These are phyloP conservation scores for Zosterops pallidus DNA, from an alignment of 2,113 vertebrate species.

Conservation along the genomic window DNA sequence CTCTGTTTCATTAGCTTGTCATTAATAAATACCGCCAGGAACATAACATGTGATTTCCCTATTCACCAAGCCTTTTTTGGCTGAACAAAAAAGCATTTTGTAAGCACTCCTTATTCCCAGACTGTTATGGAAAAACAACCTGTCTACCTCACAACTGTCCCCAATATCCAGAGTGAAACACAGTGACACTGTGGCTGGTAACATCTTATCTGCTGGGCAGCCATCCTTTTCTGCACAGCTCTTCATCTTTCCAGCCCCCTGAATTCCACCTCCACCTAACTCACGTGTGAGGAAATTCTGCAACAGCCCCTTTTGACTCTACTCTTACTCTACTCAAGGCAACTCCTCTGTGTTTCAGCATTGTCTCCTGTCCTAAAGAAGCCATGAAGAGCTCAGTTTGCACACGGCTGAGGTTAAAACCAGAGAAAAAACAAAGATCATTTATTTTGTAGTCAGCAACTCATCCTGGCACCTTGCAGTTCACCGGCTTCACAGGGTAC, in stretches of 20 bases:
- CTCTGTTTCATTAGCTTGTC: neutral
- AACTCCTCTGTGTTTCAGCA: neutral
- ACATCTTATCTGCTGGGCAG: neutral
- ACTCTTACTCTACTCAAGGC: neutral
- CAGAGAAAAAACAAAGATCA: neutral
- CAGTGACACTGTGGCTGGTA: accelerated
- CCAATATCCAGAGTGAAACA: accelerated
- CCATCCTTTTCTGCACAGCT: neutral
- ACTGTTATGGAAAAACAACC: neutral
- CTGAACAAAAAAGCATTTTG: neutral
- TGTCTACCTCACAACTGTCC: neutral
- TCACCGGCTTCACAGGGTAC: neutral
- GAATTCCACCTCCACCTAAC: neutral
- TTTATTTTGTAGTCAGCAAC: neutral
- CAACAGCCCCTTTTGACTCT: neutral
- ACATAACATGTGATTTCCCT: neutral
- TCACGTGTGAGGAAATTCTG: neutral
- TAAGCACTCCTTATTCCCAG: neutral
- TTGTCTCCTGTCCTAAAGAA: neutral
- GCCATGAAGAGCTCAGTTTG: neutral
- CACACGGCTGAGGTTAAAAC: neutral
- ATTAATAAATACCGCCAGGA: neutral
- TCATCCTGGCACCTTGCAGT: neutral
- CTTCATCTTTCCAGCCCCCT: neutral
- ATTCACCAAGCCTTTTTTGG: neutral